Percentiles rank a stretch among this genome's conserved stretches.
phyloP scores from a whole-genome alignment of 2,797 vertebrate genomes.

The Ataeniobius toweri region DNA sequence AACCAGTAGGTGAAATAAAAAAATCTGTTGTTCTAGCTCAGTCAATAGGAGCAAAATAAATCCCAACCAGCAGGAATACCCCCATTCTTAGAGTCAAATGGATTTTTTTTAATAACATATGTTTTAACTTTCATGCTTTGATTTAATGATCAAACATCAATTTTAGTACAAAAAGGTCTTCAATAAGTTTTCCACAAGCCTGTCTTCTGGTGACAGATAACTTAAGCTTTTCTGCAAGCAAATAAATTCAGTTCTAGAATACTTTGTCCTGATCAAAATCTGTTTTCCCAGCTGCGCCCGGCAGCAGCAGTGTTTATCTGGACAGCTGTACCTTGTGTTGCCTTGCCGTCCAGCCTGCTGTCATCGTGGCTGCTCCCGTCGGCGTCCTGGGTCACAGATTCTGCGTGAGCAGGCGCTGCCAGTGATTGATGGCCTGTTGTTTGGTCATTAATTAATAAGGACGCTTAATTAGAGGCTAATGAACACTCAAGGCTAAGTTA shows the following conservation, averaged over 20 bases:
- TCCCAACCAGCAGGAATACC: constrained; percentile 33
- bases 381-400: constrained; percentile 93
- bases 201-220: constrained; percentile 15
- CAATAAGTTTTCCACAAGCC: background rate
- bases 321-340: constrained; percentile 91
- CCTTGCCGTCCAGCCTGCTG: constrained; percentile 83
- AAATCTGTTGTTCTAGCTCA: constrained; percentile 48
- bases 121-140: constrained; percentile 4
- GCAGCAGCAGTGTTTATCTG: constrained; percentile 79
- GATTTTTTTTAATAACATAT: constrained; percentile 10
- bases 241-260: background rate
- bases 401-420: constrained; percentile 85
- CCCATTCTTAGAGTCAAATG: constrained; percentile 6
- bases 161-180: background rate
- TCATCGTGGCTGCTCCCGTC: constrained; percentile 83
- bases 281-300: constrained; percentile 13
- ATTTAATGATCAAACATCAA: background rate
- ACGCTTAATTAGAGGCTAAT: constrained; percentile 72
- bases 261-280: background rate
- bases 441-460: constrained; percentile 73
- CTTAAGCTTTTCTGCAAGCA: constrained; percentile 27
- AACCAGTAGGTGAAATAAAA: constrained; percentile 55
- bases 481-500: constrained; percentile 52
- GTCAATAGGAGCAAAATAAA: constrained; percentile 51
- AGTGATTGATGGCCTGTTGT: constrained; percentile 84